Evolutionary conservation across 2,888 invertebrate genomes (phyloP), one percentile per base, ranked within the genome.

Genomic region (Cephus pygmeus): DNA sequence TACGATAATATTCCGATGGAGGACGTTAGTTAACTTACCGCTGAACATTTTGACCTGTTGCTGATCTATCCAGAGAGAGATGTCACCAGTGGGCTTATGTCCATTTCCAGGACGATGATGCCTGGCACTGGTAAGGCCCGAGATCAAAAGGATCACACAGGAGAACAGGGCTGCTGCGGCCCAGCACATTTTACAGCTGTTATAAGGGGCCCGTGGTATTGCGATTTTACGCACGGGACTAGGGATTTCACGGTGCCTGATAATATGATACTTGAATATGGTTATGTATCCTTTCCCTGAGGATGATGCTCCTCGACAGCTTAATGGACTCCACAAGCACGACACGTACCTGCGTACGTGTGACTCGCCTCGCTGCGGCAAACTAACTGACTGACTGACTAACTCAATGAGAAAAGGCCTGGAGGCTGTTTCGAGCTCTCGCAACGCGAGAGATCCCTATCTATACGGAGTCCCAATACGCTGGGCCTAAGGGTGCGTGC

Each of bases 1-100:
- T 23, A 56, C 6, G 9, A 56, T 3, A 9, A 9, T 2, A 56
- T 56, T 23, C 2, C 56, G 56, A 23, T 2, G 56, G 9, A 23
- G 56, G 23, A 56, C 23, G 56, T 56, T 56, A 23, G 56, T 56
- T 56, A 23, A 91, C 93, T 93, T 90, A 97, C 97, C 97, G 92
- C 97, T 97, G 87, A 97, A 96, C 94, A 96, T 96, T 92, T 97
- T 96, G 77, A 98, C 96, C 93, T 98, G 97, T 85, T 96, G 95
- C 89, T 97, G 96, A 91, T 97, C 97, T 88, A 98, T 97, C 97
- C 97, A 98, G 80, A 98, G 92, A 77, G 96, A 96, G 82, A 97
- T 93, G 91, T 96, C 96, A 79, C 92, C 93, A 86, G 91, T 83
- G 78, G 90, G 90, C 83, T 90, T 90, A 80, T 89, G 88, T 69